A percentile compares a stretch with the other conserved stretches of the same genome.
phyloP scores from a whole-genome alignment of 1,140 invertebrate species.

The Drosophila burlai region DNA sequence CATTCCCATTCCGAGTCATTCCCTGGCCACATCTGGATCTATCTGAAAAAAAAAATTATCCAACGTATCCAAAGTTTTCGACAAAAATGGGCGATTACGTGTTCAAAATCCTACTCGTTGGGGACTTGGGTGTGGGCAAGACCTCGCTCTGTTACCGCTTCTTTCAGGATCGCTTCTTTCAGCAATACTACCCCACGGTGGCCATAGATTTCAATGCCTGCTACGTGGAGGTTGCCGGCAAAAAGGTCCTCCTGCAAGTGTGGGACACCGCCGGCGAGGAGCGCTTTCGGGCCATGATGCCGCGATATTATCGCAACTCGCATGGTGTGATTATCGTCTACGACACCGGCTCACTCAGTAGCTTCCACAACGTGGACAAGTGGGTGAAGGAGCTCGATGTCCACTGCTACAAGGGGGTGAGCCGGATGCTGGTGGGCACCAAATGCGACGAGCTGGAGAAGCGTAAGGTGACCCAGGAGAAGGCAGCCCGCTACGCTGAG shows the following conservation, averaged over 20 bases:
- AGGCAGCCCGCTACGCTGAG: slow-evolving; percentile 15
- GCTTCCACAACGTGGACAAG: slow-evolving; percentile 8
- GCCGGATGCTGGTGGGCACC: slow-evolving; percentile 46
- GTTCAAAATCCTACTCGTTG: slow-evolving; percentile 53
- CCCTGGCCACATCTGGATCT: too few species aligned
- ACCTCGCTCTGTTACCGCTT: slow-evolving; percentile 41
- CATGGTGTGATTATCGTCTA: slow-evolving; percentile 54
- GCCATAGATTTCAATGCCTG: slow-evolving; percentile 35
- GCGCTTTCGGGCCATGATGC: slow-evolving; percentile 32
- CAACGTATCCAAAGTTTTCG: not conserved
- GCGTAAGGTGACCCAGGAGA: slow-evolving; percentile 31
- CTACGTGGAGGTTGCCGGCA: slow-evolving; percentile 30
- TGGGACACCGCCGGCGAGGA: slow-evolving; percentile 61
- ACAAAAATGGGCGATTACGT: not conserved
- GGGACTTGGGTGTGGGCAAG: slow-evolving; percentile 55
- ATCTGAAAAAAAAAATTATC: not conserved
- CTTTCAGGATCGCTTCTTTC: slow-evolving; percentile 7
- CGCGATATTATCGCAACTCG: slow-evolving; percentile 24
- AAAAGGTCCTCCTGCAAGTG: slow-evolving; percentile 25
- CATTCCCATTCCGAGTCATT: not conserved
- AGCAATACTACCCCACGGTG: slow-evolving; percentile 17
- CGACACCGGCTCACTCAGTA: slow-evolving; percentile 28
- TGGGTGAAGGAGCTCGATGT: slow-evolving; percentile 47
- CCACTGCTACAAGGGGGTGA: not conserved
- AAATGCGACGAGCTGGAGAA: slow-evolving; percentile 38